Evolutionary conservation across 2,888 invertebrate genomes (phyloP).

Genomic region (Neelides folsomi): DNA sequence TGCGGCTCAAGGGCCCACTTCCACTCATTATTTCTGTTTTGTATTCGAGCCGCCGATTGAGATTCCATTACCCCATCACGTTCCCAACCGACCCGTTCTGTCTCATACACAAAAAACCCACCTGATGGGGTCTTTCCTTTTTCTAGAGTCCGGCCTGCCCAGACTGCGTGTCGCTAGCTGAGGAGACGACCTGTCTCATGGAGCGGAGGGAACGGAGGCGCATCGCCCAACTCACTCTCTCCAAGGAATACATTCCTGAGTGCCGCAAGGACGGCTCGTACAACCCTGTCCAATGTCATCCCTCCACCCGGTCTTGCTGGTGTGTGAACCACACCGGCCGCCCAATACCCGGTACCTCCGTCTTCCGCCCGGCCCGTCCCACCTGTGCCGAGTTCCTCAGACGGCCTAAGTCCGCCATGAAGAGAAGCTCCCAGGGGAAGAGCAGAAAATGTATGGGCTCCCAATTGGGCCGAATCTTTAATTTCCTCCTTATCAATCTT

Average conservation of each 20-base stretch:
- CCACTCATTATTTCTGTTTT: too few species aligned
- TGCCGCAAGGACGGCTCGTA: constrained; percentile 74
- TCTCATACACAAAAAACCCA: too few species aligned
- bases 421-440: constrained; percentile 26
- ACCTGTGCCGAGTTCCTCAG: constrained; percentile 45
- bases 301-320: constrained; percentile 67
- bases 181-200: constrained; percentile 17
- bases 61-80: too few species aligned
- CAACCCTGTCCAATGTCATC: constrained; percentile 43
- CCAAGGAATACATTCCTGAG: constrained; percentile 46
- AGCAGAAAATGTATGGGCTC: constrained; percentile 26
- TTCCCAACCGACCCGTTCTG: too few species aligned
- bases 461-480: too few species aligned
- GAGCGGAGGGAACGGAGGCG: constrained; percentile 26
- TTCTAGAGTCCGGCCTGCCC: constrained; percentile 19
- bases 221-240: constrained; percentile 13
- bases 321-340: constrained; percentile 73
- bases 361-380: constrained; percentile 47
- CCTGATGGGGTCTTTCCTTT: too few species aligned
- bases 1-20: too few species aligned
- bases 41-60: too few species aligned
- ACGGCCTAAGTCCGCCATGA: constrained; percentile 28
- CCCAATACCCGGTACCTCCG: constrained; percentile 66
- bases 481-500: neutral
- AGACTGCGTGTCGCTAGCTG: constrained; percentile 32